Conservation (phyloP, 2,888 invertebrate genomes). For the Sycophila texana region DNA sequence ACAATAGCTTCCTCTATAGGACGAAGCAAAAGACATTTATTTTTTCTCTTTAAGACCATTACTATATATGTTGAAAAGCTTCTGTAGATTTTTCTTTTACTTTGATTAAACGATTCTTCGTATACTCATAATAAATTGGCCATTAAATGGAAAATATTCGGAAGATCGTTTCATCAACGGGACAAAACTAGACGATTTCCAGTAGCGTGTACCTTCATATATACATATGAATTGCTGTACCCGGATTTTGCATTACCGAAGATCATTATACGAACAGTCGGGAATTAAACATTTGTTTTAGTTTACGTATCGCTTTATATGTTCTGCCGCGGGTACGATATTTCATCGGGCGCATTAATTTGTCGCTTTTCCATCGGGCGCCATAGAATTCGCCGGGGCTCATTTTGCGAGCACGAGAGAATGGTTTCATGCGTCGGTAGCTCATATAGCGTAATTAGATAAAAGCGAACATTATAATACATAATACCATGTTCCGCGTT, state of each 20-base stretch:
- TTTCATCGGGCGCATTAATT: slow-evolving; percentile 51
- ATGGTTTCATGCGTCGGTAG: slow-evolving; percentile 37
- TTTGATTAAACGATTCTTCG: no score
- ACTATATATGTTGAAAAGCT: no score
- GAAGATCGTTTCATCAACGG: no score
- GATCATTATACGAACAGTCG: slow-evolving; percentile 8
- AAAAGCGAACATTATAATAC: slow-evolving; percentile 47
- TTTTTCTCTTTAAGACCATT: no score
- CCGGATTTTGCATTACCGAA: slow-evolving; percentile 19
- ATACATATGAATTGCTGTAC: neutral
- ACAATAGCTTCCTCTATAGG: no score
- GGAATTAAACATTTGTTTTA: slow-evolving; percentile 46
- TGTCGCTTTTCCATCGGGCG: slow-evolving; percentile 34
- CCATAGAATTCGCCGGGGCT: neutral
- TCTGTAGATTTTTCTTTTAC: no score
- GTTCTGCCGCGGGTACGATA: slow-evolving; percentile 23
- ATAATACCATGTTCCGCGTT: slow-evolving; percentile 25
- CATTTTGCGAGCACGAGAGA: slow-evolving; percentile 9
- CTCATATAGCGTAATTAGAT: slow-evolving; percentile 48
- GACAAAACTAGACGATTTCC: no score
- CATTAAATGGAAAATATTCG: no score
- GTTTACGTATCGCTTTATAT: slow-evolving; percentile 15
- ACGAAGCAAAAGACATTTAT: no score
- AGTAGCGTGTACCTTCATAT: neutral
- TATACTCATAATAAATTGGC: no score